Evolutionary conservation across 1,140 invertebrate species (phyloP).

Genomic region (Chironomus striatipennis): DNA sequence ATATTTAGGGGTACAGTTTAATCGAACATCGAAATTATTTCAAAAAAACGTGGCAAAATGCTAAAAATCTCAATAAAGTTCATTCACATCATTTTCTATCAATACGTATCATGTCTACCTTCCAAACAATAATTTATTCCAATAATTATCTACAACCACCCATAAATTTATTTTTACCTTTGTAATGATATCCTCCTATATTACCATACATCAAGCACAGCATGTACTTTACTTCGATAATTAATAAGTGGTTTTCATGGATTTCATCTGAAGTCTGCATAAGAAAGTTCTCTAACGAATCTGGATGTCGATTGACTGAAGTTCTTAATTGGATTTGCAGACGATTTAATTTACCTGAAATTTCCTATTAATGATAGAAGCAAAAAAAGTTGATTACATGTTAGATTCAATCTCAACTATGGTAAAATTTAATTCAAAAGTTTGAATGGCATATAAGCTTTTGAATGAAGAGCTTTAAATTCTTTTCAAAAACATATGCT

Average conservation of each 20-base stretch:
- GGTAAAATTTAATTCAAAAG: background rate
- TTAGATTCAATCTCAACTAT: background rate
- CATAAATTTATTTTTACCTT: background rate
- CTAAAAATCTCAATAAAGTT: too few species aligned
- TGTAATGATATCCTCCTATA: background rate
- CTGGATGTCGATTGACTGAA: background rate
- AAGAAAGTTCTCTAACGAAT: background rate
- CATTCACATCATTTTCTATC: too few species aligned
- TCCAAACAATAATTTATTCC: background rate
- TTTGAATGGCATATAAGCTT: background rate
- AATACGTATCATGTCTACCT: too few species aligned
- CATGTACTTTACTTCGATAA: conserved; percentile 14
- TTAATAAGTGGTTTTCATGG: background rate
- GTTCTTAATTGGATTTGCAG: background rate
- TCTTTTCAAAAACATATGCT: background rate
- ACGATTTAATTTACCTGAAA: background rate
- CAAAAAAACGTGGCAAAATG: too few species aligned
- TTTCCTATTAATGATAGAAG: background rate
- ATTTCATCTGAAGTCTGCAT: background rate
- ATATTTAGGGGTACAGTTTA: background rate
- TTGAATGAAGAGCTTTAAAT: background rate
- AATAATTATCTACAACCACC: too few species aligned
- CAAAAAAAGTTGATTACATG: background rate
- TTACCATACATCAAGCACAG: conserved; percentile 17
- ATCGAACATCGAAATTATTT: too few species aligned